These are phyloP conservation scores for Orthonyx spaldingii DNA, from an alignment of 2,113 vertebrate species.

Conservation along the genomic window DNA sequence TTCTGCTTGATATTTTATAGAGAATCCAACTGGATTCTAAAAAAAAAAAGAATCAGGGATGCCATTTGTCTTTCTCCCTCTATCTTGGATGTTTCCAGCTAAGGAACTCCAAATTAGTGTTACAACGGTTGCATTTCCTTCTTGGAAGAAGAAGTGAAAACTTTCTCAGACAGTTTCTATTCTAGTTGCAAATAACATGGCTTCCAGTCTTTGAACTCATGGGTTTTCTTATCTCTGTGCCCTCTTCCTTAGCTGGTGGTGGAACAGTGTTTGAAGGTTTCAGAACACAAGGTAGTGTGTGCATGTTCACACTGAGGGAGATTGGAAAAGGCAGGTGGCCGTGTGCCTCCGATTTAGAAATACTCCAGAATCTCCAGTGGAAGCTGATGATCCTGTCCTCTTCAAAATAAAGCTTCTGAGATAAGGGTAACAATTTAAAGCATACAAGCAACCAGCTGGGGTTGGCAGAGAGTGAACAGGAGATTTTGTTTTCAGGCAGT, in stretches of 20 bases:
- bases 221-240: neutral
- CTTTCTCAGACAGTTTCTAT: conserved; percentile 23
- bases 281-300: neutral
- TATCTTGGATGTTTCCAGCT: neutral
- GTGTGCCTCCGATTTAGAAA: neutral
- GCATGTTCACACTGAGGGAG: neutral
- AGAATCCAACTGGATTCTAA: neutral
- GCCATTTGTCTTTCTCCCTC: neutral
- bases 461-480: neutral
- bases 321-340: neutral
- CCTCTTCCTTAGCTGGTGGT: neutral
- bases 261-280: neutral
- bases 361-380: neutral
- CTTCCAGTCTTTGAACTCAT: neutral
- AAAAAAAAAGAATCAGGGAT: neutral
- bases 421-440: neutral
- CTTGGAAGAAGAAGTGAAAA: conserved; percentile 45
- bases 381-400: neutral
- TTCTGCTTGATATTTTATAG: neutral
- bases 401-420: neutral
- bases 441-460: neutral
- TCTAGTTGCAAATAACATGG: neutral
- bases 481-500: neutral
- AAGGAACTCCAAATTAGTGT: neutral
- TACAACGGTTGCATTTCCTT: conserved; percentile 20